Base-by-base conservation (phyloP, 2,797 vertebrate species). In the Catamblyrhynchus diadema region DNA sequence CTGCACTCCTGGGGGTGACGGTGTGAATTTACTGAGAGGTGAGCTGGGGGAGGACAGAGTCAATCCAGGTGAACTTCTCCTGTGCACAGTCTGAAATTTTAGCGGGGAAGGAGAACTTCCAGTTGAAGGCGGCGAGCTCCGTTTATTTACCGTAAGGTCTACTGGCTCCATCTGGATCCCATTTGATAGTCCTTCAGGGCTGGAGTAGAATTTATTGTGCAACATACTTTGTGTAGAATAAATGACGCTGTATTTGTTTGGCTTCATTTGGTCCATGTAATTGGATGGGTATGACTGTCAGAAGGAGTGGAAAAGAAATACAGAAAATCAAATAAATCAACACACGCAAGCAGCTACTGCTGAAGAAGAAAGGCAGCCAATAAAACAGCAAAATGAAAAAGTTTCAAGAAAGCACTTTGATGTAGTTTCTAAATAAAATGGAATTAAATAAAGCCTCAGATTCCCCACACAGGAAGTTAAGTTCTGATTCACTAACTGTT, bases 91-190 rank as follows among this genome's bases (percentile, higher is more conserved):
- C 80, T 97, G 97, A 91, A 98, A 98, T 93, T 98, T 98, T 27
- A 98, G 78, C 0, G 98, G 98, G 45, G 98, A 98, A 9, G 98
- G 98, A 51, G 98, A 98, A 72, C 91, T 98, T 70, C 98, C 98
- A 3, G 98, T 95, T 0, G 98, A 98, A 56, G 98, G 97, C 48
- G 99, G 98, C 0, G 99, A 99, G 66, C 98, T 97, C 39, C 98
- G 98, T 96, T 99, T 99, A 97, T 98, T 99, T 95, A 99, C 96
- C 0, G 99, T 99, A 77, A 99, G 98, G 96, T 99, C 99, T 69
- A 99, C 99, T 0, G 99, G 99, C 95, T 99, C 99, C 96, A 99
- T 90, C 98, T 99, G 99, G 88, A 98, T 97, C 83, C 98, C 98
- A 10, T 97, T 97, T 8, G 97, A 96, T 57, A 98, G 97, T 96